A percentile compares a stretch with the other conserved stretches of the same genome.
Evolutionary conservation across 2,797 vertebrate species (phyloP).

Genomic region (Coregonus sp.): DNA sequence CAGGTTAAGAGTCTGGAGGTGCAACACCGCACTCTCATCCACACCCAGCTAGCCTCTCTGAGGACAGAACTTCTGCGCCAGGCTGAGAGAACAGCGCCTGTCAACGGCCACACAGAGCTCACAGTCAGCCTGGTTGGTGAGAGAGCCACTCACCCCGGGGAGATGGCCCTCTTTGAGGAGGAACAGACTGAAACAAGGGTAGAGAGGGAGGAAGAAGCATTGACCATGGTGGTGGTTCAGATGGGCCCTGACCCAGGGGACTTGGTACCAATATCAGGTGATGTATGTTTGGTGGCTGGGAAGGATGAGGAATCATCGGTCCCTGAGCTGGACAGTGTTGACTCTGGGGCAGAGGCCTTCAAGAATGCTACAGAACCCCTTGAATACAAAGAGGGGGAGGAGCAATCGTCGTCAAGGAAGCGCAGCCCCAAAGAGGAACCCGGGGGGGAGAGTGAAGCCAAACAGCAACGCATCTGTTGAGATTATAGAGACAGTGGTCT

Average conservation of each 20-base stretch:
- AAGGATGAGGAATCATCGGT: not conserved
- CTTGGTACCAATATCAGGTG: constrained; percentile 6
- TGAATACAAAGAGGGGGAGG: constrained; percentile 23
- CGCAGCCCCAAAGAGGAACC: constrained; percentile 32
- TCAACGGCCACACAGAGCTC: constrained; percentile 45
- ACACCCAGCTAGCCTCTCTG: constrained; percentile 46
- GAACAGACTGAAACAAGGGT: not conserved
- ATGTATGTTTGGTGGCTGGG: not conserved
- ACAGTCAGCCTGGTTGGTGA: constrained; percentile 22
- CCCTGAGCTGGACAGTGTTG: constrained; percentile 12
- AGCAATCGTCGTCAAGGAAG: constrained; percentile 30
- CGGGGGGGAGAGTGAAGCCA: constrained; percentile 21
- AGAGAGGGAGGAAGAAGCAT: not conserved
- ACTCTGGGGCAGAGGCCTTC: constrained; percentile 7
- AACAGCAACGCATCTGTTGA: constrained; percentile 44
- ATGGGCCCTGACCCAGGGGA: constrained; percentile 35
- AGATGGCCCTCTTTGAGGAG: constrained; percentile 3
- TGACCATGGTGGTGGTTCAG: constrained; percentile 38
- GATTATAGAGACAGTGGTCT: constrained; percentile 18
- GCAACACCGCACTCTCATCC: constrained; percentile 47
- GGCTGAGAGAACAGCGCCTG: constrained; percentile 8
- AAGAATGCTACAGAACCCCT: constrained; percentile 29
- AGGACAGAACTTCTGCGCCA: constrained; percentile 37
- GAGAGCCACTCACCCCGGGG: constrained; percentile 15
- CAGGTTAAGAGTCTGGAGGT: constrained; percentile 49